Conservation (phyloP, 2,888 invertebrate genomes). For the Drosophila gaucha region DNA sequence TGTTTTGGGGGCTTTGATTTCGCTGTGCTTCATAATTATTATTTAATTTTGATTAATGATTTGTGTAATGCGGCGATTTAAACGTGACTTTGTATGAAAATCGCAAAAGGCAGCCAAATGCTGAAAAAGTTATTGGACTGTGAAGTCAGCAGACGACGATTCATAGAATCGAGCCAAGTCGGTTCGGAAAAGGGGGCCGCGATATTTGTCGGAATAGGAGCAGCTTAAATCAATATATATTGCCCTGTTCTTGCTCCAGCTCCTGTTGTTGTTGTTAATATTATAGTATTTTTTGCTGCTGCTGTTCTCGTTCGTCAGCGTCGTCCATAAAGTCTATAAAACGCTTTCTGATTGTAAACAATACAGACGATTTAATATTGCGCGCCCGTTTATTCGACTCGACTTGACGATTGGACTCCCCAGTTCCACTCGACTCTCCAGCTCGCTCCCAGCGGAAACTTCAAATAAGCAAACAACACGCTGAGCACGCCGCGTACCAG, state of each 20-base stretch:
- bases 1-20: conserved; percentile 39
- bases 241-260: conserved; percentile 8
- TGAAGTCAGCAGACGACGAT: conserved; percentile 49
- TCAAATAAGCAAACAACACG: conserved; percentile 63
- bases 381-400: conserved; percentile 61
- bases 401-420: conserved; percentile 47
- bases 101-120: conserved; percentile 39
- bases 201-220: conserved; percentile 50
- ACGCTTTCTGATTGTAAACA: conserved; percentile 78
- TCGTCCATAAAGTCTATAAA: conserved; percentile 72
- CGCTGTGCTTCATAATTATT: conserved; percentile 69
- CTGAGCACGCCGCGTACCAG: conserved; percentile 69
- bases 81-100: conserved; percentile 71
- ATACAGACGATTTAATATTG: conserved; percentile 80
- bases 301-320: conserved; percentile 38
- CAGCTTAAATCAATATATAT: conserved; percentile 63
- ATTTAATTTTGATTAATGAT: conserved; percentile 81
- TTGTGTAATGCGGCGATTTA: conserved; percentile 71
- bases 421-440: conserved; percentile 39
- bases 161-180: conserved; percentile 34
- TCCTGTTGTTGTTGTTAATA: conserved; percentile 14
- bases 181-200: not conserved
- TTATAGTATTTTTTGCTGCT: conserved; percentile 17
- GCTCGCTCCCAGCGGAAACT: conserved; percentile 56
- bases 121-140: conserved; percentile 49